These are phyloP conservation scores for Pterophyllum scalare DNA, from an alignment of 2,113 vertebrate species.

Conservation along the genomic window DNA sequence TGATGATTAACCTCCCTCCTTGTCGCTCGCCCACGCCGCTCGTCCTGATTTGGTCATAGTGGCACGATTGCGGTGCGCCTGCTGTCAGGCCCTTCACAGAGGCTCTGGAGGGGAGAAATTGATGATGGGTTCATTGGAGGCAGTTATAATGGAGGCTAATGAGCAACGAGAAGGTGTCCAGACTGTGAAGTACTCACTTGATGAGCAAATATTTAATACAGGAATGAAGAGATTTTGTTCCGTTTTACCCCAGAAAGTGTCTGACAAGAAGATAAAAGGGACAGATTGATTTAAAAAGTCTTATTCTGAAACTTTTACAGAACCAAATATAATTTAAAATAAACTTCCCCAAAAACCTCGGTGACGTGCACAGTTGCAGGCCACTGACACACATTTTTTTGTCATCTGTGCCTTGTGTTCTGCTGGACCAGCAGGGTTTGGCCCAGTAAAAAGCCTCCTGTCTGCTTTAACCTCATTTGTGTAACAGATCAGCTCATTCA, in stretches of 20 bases:
- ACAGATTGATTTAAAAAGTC: neutral
- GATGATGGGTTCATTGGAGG: slow-evolving; percentile 46
- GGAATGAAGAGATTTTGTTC: neutral
- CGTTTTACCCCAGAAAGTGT: neutral
- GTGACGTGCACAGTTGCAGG: neutral
- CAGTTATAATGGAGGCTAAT: neutral
- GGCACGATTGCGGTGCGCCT: slow-evolving; percentile 20
- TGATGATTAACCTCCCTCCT: slow-evolving; percentile 73
- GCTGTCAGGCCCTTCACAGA: slow-evolving; percentile 59
- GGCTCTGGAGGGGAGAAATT: slow-evolving; percentile 32
- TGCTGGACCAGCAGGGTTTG: slow-evolving; percentile 17
- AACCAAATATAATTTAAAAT: neutral
- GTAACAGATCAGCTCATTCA: slow-evolving; percentile 85
- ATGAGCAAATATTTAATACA: slow-evolving; percentile 8
- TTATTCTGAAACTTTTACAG: neutral
- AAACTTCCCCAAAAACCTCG: neutral
- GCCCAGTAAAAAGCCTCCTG: slow-evolving; percentile 80
- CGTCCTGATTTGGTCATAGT: slow-evolving; percentile 39
- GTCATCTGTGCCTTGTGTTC: slow-evolving; percentile 50
- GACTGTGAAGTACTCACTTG: neutral
- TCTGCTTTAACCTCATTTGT: slow-evolving; percentile 85
- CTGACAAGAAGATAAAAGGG: neutral
- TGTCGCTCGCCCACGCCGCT: slow-evolving; percentile 69
- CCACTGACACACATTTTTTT: slow-evolving; percentile 32
- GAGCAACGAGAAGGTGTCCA: slow-evolving; percentile 7